These are phyloP conservation scores for Chloroceryle inda DNA, from an alignment of 2,797 vertebrate species.

Conservation along the genomic window DNA sequence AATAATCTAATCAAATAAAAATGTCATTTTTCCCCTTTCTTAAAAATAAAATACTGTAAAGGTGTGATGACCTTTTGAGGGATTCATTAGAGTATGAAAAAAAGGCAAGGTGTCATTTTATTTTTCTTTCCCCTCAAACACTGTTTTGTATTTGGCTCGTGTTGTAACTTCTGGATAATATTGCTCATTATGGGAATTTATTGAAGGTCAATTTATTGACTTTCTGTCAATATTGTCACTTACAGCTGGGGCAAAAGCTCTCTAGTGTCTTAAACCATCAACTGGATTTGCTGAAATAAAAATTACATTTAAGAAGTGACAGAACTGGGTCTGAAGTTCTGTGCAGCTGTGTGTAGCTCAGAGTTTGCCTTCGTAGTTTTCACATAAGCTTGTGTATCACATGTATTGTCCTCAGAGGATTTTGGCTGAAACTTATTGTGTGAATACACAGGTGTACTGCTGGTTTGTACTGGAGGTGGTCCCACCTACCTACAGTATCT, in stretches of 20 bases:
- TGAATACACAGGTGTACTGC: not conserved
- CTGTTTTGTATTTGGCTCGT: not conserved
- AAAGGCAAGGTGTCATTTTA: not conserved
- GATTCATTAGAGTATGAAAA: not conserved
- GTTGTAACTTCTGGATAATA: not conserved
- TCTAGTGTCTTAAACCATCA: not conserved
- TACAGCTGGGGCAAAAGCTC: not conserved
- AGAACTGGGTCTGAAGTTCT: not conserved
- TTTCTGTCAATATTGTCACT: not conserved
- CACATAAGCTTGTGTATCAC: not conserved
- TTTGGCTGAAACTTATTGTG: not conserved
- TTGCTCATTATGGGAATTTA: not conserved
- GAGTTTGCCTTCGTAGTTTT: not conserved
- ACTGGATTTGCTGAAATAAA: not conserved
- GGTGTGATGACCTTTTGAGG: not conserved
- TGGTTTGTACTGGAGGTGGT: not conserved
- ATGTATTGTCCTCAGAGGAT: not conserved
- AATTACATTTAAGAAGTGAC: not conserved
- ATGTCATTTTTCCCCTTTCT: rapidly evolving
- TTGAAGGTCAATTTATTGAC: too few species aligned
- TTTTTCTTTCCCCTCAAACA: not conserved
- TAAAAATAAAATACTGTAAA: not conserved
- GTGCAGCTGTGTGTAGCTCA: not conserved
- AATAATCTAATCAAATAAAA: not conserved
- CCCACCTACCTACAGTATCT: not conserved